Evolutionary conservation across 2,113 vertebrate species (phyloP), one percentile per base, ranked within the genome.

Genomic region (Pygoscelis antarcticus): DNA sequence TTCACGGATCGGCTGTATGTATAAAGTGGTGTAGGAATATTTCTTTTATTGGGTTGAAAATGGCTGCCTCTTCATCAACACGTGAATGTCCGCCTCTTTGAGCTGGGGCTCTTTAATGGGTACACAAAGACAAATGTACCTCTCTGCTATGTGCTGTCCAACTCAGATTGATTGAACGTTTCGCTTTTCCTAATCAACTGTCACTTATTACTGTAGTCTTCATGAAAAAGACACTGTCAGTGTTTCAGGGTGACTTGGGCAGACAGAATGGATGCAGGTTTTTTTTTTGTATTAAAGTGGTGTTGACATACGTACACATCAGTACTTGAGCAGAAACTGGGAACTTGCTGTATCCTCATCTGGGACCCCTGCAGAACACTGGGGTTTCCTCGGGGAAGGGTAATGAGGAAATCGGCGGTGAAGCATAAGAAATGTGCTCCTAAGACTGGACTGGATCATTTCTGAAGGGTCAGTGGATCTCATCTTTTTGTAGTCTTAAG

Each of bases 291-390:
- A 3, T 8, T 55, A 9, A 82, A n/a, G 29, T 58, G 21, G 1
- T 25, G 9, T 52, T 49, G 46, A 22, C 3, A 3, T 57, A 29
- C 0, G 0, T 30, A 34, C 8, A 12, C 8, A 36, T 52, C 12
- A 52, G 7, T 62, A 57, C 27, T 36, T 71, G 40, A 47, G 55
- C 16, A 61, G 16, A 82, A 92, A 26, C 29, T 26, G 30, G 7
- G 7, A 3, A 15, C 9, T 51, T 57, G 17, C 8, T 62, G 46
- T 83, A 18, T 30, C 15, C 47, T 61, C 29, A 32, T 81, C n/a
- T 78, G 47, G 10, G 29, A 38, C 6, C 2, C 4, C 9, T 70
- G 62, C 14, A 64, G 58, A 85, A 9, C n/a, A 23, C 11, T 66
- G 30, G 26, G 7, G 12, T 70, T 46, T 91, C 13, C n/a, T 68